These are phyloP conservation scores for Eudorcas thomsonii DNA, from an alignment of 2,113 vertebrate genomes.

Conservation along the genomic window DNA sequence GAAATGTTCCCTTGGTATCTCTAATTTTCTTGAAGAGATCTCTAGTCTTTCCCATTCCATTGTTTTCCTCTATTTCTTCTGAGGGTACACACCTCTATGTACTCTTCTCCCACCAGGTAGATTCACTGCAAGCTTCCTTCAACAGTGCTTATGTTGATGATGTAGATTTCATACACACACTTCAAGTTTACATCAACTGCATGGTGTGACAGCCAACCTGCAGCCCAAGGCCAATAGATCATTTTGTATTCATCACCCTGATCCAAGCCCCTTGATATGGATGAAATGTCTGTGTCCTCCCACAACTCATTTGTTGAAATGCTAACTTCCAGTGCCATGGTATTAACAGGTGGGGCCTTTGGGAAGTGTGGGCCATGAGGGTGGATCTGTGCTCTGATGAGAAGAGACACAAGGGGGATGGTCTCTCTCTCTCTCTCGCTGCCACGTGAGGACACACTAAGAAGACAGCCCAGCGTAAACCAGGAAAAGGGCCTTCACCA, in stretches of 20 bases:
- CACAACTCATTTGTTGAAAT: not conserved
- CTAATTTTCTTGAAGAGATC: not conserved
- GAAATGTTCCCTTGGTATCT: not conserved
- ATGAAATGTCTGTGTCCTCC: not conserved
- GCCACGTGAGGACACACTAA: not conserved
- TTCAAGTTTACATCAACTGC: not conserved
- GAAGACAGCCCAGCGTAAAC: not conserved
- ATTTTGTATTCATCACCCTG: not conserved
- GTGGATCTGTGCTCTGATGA: not conserved
- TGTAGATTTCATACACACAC: not conserved
- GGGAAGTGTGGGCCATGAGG: not conserved
- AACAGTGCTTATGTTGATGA: not conserved
- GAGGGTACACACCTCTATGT: not conserved
- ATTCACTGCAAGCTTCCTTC: not conserved
- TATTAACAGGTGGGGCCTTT: not conserved
- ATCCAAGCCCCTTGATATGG: not conserved
- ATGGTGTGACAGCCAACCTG: not conserved
- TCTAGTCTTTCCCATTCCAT: not conserved
- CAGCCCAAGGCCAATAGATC: not conserved
- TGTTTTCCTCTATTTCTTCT: not conserved
- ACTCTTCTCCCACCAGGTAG: not conserved
- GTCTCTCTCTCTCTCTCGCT: not conserved
- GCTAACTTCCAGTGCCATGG: not conserved
- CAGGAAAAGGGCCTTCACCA: not conserved
- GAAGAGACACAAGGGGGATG: not conserved